These are phyloP conservation scores for Acropora tenuis DNA, from an alignment of 64 coral and sea anemone species.

Conservation along the genomic window DNA sequence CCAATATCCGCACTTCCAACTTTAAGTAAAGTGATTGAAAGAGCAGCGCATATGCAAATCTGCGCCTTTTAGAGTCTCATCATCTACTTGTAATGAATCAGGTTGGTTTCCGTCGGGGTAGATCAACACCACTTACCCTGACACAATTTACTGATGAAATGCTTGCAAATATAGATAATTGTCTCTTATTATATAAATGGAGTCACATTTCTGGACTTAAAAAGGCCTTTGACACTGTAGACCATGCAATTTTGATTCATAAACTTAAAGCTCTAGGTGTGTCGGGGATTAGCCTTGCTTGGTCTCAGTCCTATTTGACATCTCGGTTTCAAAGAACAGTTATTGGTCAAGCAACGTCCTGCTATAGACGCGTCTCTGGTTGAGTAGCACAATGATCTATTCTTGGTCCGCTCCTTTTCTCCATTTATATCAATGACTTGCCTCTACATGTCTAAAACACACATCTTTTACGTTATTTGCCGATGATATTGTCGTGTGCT, in stretches of 20 bases:
- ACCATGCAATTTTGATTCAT: conserved; percentile 43
- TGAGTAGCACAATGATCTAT: conserved; percentile 60
- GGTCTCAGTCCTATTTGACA: conserved; percentile 57
- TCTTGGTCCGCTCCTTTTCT: conserved; percentile 51
- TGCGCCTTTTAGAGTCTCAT: conserved; percentile 22
- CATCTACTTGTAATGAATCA: conserved; percentile 25
- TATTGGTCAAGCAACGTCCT: conserved; percentile 37
- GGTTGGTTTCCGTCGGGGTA: conserved; percentile 18
- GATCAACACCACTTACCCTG: conserved; percentile 30
- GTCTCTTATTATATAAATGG: conserved; percentile 21
- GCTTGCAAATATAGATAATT: conserved; percentile 58
- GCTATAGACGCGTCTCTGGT: conserved; percentile 21
- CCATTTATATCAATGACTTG: conserved; percentile 31
- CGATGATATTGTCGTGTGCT: conserved; percentile 68
- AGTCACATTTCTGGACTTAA: conserved; percentile 31
- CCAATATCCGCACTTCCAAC: too few relatives aligned
- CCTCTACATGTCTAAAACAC: conserved; percentile 61
- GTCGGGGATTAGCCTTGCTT: conserved; percentile 1
- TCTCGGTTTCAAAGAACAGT: conserved; percentile 48
- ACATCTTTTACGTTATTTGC: conserved; percentile 60
- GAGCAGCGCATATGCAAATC: conserved; percentile 5
- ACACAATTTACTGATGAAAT: conserved; percentile 51
- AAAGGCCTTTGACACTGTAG: neutral
- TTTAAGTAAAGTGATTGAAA: too few relatives aligned
- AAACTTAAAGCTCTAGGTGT: conserved; percentile 31